phyloP scores from a whole-genome alignment of 1,140 invertebrate genomes.

The Physella acuta region DNA sequence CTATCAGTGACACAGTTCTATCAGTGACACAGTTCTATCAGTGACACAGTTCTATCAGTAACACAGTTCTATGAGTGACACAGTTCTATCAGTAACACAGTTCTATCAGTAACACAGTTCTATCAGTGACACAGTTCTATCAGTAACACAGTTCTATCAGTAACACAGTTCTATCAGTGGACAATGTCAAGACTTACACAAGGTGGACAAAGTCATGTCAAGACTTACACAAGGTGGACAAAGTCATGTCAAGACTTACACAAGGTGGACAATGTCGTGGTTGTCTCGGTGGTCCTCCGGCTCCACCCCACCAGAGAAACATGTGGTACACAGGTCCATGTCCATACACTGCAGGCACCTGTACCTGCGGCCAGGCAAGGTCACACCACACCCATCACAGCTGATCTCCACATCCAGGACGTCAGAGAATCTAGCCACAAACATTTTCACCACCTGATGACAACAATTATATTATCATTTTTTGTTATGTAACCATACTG shows the following conservation, averaged over 20 bases:
- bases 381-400: conserved; percentile 57
- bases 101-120: too few species aligned
- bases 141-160: too few species aligned
- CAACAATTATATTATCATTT: too few species aligned
- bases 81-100: too few species aligned
- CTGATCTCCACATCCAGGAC: conserved; percentile 56
- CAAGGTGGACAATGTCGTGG: conserved; percentile 57
- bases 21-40: too few species aligned
- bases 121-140: too few species aligned
- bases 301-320: conserved; percentile 54
- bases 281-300: conserved; percentile 55
- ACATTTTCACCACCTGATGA: conserved; percentile 56
- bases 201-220: conserved; percentile 58
- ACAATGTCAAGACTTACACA: conserved; percentile 35
- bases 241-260: conserved; percentile 43
- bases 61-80: too few species aligned
- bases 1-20: too few species aligned
- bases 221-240: not conserved
- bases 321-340: conserved; percentile 58
- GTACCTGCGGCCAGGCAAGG: conserved; percentile 52
- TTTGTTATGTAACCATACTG: too few species aligned
- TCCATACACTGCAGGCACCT: conserved; percentile 57
- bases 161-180: too few species aligned
- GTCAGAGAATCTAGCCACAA: conserved; percentile 56
- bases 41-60: too few species aligned